Evolutionary conservation across 2,113 vertebrate genomes (phyloP), one percentile per base, ranked within the genome.

Genomic region (Neogobius melanostomus): DNA sequence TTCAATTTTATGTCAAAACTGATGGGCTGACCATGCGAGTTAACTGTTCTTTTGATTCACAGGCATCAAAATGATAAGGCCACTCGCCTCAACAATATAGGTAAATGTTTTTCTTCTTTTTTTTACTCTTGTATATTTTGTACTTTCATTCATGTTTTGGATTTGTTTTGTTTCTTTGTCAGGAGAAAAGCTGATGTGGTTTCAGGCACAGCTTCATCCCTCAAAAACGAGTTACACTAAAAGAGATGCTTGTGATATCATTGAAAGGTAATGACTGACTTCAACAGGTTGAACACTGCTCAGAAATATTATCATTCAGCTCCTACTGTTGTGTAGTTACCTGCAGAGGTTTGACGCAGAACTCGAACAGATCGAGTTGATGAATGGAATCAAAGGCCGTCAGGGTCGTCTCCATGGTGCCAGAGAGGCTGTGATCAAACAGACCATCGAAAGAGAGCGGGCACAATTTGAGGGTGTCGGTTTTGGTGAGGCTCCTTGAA

Each of bases 131-230:
- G 0, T 6, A 11, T 42, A 11, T 8, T 9, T 2, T 47, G 8
- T 46, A 36, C 62, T 45, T 15, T n/a, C 8, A 61, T 8, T 3
- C 8, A 45, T 44, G 5, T 1, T 9, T 10, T 43, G 3, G 14
- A 0, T 21, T 51, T n/a, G n/a, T 47, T 14, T 14, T 17, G 21
- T 21, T 21, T 21, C 21, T 21, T 21, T 21, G 43, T 6, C 66
- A 99, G 98, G 97, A 75, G 97, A 98, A 85, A 99, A 96, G 82
- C 90, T 99, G 52, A 75, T 94, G 44, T 99, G 97, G 97, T 99
- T 99, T 92, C 95, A 98, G 79, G 93, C 68, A 86, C 93, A 96
- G 56, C 86, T 98, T 78, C 94, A 98, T 65, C 87, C 93, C 4
- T 12, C 64, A 50, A 98, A 96, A 90, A 64, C 70, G 0, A 82